Conservation (phyloP, 2,797 vertebrate genomes). For the Pelodytes ibericus region DNA sequence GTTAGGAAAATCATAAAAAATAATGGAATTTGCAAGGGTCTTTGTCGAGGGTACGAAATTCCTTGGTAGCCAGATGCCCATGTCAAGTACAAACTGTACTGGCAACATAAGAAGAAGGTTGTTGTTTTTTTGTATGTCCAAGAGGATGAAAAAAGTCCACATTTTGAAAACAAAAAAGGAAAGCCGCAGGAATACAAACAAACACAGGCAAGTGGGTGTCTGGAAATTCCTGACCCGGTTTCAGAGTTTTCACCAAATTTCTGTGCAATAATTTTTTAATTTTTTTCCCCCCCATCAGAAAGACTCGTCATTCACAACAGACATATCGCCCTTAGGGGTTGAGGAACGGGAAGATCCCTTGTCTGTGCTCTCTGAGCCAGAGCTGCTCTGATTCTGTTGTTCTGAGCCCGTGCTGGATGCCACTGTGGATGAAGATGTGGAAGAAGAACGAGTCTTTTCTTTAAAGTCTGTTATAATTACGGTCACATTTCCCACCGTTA, state of each 20-base stretch:
- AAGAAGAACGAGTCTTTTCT: slow-evolving; percentile 98
- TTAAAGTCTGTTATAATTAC: slow-evolving; percentile 99
- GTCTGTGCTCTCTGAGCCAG: slow-evolving; percentile 98
- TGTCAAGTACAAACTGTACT: slow-evolving; percentile 70
- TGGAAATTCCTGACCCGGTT: slow-evolving; percentile 79
- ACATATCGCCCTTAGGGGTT: slow-evolving; percentile 95
- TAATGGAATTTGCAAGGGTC: slow-evolving; percentile 86
- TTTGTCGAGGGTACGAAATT: slow-evolving; percentile 79
- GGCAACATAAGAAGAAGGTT: slow-evolving; percentile 67
- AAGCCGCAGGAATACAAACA: slow-evolving; percentile 63
- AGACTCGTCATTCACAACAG: slow-evolving; percentile 91
- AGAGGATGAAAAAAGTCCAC: slow-evolving; percentile 61
- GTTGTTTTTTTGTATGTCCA: slow-evolving; percentile 60
- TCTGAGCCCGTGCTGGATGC: slow-evolving; percentile 96
- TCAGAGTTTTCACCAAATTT: slow-evolving; percentile 77
- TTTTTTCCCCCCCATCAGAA: slow-evolving; percentile 79
- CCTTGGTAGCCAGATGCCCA: slow-evolving; percentile 77
- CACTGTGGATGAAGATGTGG: slow-evolving; percentile 97
- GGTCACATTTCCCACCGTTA: slow-evolving; percentile 97
- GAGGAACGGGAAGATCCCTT: slow-evolving; percentile 97
- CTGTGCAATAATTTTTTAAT: slow-evolving; percentile 71
- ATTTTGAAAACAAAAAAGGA: slow-evolving; percentile 60
- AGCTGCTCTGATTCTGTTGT: slow-evolving; percentile 98
- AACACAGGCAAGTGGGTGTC: slow-evolving; percentile 74
- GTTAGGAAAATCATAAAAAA: slow-evolving; percentile 94